phyloP scores from a whole-genome alignment of 2,113 vertebrate genomes.

The Progne subis region DNA sequence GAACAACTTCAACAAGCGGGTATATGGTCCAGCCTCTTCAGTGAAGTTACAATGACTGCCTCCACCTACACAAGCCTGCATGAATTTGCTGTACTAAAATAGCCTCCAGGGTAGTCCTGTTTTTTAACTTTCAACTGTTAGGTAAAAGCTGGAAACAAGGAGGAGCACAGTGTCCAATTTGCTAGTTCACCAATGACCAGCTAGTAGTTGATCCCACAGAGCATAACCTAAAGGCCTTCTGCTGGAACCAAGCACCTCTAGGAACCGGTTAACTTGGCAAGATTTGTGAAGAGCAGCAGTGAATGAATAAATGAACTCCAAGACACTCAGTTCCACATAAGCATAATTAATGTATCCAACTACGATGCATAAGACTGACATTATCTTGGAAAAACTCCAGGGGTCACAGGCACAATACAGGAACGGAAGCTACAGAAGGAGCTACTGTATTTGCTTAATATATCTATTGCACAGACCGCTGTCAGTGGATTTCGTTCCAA shows the following conservation, averaged over 20 bases:
- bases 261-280: not conserved
- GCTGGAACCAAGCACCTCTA: not conserved
- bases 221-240: not conserved
- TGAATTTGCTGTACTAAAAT: not conserved
- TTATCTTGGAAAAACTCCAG: constrained; percentile 48
- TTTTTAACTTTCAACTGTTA: not conserved
- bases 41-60: not conserved
- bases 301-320: not conserved
- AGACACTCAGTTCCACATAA: not conserved
- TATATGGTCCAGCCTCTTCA: not conserved
- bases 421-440: constrained; percentile 47
- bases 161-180: not conserved
- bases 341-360: constrained; percentile 35
- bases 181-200: not conserved
- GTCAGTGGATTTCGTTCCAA: constrained; percentile 44
- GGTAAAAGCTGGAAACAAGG: not conserved
- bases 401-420: constrained; percentile 21
- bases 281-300: not conserved
- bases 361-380: constrained; percentile 28
- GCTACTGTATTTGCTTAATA: constrained; percentile 43
- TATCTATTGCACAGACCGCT: constrained; percentile 16
- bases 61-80: not conserved
- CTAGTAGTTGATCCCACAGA: not conserved
- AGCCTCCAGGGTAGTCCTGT: not conserved
- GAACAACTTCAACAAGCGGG: not conserved